These are phyloP conservation scores for Fabriciana adippe DNA, from an alignment of 2,888 invertebrate genomes.

Conservation along the genomic window DNA sequence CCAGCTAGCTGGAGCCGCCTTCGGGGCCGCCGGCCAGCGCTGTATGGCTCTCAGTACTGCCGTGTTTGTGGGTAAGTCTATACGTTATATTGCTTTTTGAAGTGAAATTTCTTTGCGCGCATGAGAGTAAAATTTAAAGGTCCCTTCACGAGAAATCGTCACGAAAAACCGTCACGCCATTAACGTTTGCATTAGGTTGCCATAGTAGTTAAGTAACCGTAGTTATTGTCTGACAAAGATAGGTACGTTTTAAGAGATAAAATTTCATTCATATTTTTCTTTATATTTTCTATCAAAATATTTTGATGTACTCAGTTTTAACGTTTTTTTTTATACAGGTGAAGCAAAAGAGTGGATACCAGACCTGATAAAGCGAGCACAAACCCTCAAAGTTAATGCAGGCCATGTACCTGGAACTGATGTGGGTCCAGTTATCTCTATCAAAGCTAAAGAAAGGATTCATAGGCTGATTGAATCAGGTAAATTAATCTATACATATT, in stretches of 20 bases:
- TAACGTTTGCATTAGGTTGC: no score
- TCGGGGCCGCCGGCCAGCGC: slow-evolving; percentile 99
- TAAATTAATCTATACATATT: no score
- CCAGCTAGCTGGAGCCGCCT: slow-evolving; percentile 96
- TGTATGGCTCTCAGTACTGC: slow-evolving; percentile 99
- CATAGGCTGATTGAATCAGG: slow-evolving; percentile 89
- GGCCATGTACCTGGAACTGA: slow-evolving; percentile 91
- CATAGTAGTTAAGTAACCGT: no score
- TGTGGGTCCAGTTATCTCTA: slow-evolving; percentile 96
- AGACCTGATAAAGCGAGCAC: slow-evolving; percentile 90
- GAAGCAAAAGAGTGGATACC: slow-evolving; percentile 97
- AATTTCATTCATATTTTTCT: not conserved
- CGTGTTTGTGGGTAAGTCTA: slow-evolving; percentile 89
- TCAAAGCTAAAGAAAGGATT: slow-evolving; percentile 93
- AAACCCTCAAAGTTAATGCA: slow-evolving; percentile 95
- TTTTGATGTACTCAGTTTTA: no score
- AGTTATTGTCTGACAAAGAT: no score
- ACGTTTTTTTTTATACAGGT: slow-evolving; percentile 57
- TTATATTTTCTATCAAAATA: not conserved
- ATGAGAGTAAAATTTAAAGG: no score
- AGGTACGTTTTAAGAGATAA: no score
- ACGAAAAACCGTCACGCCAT: no score
- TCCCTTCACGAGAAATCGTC: no score
- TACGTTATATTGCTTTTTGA: not conserved
- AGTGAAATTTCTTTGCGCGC: not conserved